Evolutionary conservation across 2,797 vertebrate species (phyloP).

Genomic region (Podargus strigoides): DNA sequence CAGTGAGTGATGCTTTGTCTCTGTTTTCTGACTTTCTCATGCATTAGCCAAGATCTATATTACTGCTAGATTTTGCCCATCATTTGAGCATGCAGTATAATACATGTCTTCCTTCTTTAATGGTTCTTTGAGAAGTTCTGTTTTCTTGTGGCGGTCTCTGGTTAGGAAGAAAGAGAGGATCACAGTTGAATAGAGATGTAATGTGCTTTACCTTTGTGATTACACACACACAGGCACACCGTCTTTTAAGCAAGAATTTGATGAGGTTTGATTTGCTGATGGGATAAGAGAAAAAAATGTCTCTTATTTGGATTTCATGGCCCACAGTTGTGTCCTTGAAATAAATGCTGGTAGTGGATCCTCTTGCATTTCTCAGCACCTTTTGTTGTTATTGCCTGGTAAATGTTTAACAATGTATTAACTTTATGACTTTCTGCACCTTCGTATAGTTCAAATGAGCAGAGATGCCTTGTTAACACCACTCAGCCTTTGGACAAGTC

Average conservation of each 20-base stretch:
- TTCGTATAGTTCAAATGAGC: neutral
- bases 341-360: neutral
- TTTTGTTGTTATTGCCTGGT: conserved; percentile 14
- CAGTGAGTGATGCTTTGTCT: conserved; percentile 23
- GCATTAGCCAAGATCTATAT: neutral
- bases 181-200: neutral
- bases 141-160: neutral
- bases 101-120: neutral
- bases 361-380: neutral
- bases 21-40: conserved; percentile 22
- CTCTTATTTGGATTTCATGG: neutral
- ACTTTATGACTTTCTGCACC: conserved; percentile 53
- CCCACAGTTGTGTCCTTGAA: neutral
- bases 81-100: neutral
- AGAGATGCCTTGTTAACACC: conserved; percentile 52
- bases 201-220: neutral
- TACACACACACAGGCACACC: rapidly evolving
- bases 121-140: neutral
- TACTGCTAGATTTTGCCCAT: conserved; percentile 3
- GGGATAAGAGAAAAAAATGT: neutral
- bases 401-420: conserved; percentile 39
- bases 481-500: conserved; percentile 26
- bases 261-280: neutral
- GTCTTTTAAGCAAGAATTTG: neutral
- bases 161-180: neutral